Evolutionary conservation across 2,113 vertebrate species (phyloP), one percentile per base, ranked within the genome.

Genomic region (Neolamprologus falcicula): DNA sequence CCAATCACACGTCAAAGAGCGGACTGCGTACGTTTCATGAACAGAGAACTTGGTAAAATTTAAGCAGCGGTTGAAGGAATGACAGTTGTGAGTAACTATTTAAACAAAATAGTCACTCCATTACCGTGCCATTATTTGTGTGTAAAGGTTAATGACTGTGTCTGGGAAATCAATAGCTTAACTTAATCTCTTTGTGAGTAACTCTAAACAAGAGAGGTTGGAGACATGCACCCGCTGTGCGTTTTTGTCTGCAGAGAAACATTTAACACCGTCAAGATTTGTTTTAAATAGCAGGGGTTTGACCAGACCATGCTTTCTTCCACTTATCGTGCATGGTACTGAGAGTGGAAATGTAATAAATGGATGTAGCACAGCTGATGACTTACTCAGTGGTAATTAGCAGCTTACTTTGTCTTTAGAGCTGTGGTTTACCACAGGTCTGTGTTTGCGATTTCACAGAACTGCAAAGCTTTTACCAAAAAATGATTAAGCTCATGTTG

Each of bases 141-240:
- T 57, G 85, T 91, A 82, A 91, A 93, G 82, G 88, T 93, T 89
- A 95, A 94, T 85, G 85, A 92, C 87, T 89, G 78, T 66, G 16
- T 92, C 80, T 53, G 78, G 31, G 40, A 82, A 90, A 93, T 94
- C 92, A 91, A 88, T 91, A 90, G 37, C 57, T 84, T 86, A 85
- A 89, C 63, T 78, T 78, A 87, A 90, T 93, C 87, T 59, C 78
- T 80, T 80, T 35, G 76, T 50, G 68, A 83, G 85, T 54, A 83
- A 88, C 68, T 87, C 82, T 78, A 83, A 91, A 88, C 79, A 83
- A 84, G 80, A 45, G 73, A 84, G 78, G 47, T 79, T 53, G 42
- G 59, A 76, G 17, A 66, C 7, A 13, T 31, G 7, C 28, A 19
- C 21, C 68, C 71, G 84, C 68, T 85, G 33, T 45, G 31, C 33